These are phyloP conservation scores for Poeciliopsis prolifica DNA, from an alignment of 2,113 vertebrate genomes.

Conservation along the genomic window DNA sequence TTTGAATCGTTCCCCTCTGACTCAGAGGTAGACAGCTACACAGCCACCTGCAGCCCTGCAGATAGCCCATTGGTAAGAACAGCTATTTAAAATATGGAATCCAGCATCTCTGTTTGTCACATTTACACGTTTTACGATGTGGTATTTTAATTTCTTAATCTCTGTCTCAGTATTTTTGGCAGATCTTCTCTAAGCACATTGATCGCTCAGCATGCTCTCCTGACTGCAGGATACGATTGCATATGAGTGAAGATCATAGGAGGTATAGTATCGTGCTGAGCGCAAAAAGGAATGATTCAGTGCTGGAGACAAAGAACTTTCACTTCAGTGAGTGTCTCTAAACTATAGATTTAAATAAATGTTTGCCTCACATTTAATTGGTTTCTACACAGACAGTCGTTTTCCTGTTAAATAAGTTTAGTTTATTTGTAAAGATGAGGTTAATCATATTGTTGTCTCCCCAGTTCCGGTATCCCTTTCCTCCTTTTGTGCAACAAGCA, in stretches of 20 bases:
- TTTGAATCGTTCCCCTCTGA: constrained; percentile 76
- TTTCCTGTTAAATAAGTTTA: background rate
- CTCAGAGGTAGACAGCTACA: constrained; percentile 75
- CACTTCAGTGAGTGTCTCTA: constrained; percentile 74
- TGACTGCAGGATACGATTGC: constrained; percentile 69
- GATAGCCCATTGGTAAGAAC: constrained; percentile 75
- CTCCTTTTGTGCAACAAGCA: constrained; percentile 64
- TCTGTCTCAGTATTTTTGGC: constrained; percentile 8
- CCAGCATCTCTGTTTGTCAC: background rate
- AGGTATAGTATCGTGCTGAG: constrained; percentile 79
- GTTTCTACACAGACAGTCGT: background rate
- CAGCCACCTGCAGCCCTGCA: constrained; percentile 66
- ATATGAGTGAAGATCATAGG: constrained; percentile 72
- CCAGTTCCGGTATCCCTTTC: constrained; percentile 66
- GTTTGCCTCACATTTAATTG: background rate
- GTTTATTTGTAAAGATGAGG: background rate
- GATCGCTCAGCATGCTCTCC: constrained; percentile 60
- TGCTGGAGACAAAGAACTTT: constrained; percentile 77
- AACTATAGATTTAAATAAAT: background rate
- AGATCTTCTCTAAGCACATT: constrained; percentile 60
- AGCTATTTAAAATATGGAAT: too few relatives aligned
- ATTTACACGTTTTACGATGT: background rate
- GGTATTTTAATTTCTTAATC: background rate
- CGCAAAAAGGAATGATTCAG: constrained; percentile 73
- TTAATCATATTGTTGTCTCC: background rate